These are phyloP conservation scores for Aplysina aerophoba DNA, from an alignment of 37 sponge, comb jelly and placozoan genomes.

Conservation along the genomic window DNA sequence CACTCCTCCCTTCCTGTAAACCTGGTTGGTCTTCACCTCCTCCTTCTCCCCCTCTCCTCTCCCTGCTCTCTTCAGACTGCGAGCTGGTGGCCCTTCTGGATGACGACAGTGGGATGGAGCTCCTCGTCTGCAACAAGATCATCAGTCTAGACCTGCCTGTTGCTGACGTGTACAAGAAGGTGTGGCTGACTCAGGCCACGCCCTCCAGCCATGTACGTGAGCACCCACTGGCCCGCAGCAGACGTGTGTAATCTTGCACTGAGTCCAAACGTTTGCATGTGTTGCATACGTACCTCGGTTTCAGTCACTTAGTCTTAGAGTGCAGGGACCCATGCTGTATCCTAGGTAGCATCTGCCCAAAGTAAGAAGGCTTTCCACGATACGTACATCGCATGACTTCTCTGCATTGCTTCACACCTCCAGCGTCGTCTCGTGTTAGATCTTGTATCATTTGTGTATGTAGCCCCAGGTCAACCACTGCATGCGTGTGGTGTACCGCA, in stretches of 20 bases:
- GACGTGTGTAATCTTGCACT: too few species aligned
- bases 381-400: too few species aligned
- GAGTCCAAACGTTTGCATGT: too few species aligned
- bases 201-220: slow-evolving; percentile 63
- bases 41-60: background rate
- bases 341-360: too few species aligned
- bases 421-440: too few species aligned
- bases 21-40: background rate
- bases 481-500: slow-evolving; percentile 90
- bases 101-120: slow-evolving; percentile 94
- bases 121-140: slow-evolving; percentile 92
- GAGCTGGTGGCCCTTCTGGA: slow-evolving; percentile 95
- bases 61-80: slow-evolving; percentile 60
- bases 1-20: background rate
- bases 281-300: too few species aligned
- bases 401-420: too few species aligned
- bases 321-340: too few species aligned
- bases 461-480: slow-evolving; percentile 27
- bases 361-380: too few species aligned
- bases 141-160: slow-evolving; percentile 93
- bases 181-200: slow-evolving; percentile 77
- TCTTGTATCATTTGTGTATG: too few species aligned
- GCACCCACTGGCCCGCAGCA: too few species aligned
- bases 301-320: too few species aligned
- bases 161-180: slow-evolving; percentile 94